Conservation (phyloP, 1,140 invertebrate species). For the Psilanteris sp. region DNA sequence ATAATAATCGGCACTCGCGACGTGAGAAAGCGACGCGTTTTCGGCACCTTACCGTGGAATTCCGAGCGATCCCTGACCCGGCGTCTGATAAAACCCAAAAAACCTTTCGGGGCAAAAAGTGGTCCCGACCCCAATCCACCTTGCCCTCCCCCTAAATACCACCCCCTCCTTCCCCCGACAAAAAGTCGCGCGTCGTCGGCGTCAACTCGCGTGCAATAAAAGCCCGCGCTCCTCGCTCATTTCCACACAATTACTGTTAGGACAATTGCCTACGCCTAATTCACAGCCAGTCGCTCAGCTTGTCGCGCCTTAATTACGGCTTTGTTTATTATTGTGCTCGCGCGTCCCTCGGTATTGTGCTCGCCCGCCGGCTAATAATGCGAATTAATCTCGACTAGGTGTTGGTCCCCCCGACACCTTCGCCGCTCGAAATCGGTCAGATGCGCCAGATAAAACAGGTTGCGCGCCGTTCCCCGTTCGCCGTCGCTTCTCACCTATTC, state of each 20-base stretch:
- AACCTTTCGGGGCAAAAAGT: no score
- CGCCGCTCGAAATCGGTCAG: conserved; percentile 32
- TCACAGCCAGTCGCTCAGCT: not conserved
- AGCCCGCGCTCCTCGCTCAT: not conserved
- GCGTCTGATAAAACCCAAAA: no score
- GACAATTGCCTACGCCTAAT: not conserved
- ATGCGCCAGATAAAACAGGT: conserved; percentile 14
- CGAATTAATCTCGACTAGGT: conserved; percentile 74
- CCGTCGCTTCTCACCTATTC: no score
- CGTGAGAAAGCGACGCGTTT: no score
- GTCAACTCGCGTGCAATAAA: conserved; percentile 3
- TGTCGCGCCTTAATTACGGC: conserved; percentile 67
- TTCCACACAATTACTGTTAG: not conserved
- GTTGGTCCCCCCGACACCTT: conserved; percentile 64
- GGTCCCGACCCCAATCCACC: no score
- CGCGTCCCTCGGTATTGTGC: conserved; percentile 65
- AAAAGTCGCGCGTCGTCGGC: no score
- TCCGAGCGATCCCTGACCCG: no score
- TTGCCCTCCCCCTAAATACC: no score
- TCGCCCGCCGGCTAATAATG: conserved; percentile 68
- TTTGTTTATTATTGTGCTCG: conserved; percentile 74
- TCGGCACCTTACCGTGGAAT: no score
- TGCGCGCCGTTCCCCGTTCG: no score
- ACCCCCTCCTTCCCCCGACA: no score
- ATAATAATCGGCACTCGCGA: no score